Conservation (phyloP, 2,888 invertebrate genomes). For the Hirudinaria manillensis region DNA sequence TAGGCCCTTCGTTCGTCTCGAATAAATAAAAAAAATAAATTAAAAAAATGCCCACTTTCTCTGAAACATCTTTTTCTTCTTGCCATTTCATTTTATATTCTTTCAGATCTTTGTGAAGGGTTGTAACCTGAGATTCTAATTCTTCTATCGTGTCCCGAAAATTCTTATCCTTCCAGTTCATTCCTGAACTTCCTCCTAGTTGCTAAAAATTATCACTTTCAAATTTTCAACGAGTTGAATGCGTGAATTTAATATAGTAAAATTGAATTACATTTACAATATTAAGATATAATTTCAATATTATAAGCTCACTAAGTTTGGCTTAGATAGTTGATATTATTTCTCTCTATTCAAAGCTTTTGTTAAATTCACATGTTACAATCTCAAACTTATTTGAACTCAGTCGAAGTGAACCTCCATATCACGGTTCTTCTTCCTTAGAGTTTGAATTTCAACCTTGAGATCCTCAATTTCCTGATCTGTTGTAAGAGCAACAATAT, state of each 20-base stretch:
- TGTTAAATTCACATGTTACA: too few species aligned
- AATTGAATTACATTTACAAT: not conserved
- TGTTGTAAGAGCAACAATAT: constrained; percentile 34
- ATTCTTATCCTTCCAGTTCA: constrained; percentile 31
- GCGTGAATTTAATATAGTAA: not conserved
- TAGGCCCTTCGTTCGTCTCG: too few species aligned
- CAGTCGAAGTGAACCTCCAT: constrained; percentile 42
- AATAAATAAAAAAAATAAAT: not conserved
- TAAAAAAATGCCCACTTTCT: constrained; percentile 26
- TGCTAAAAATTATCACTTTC: constrained; percentile 3
- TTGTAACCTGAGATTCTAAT: constrained; percentile 47
- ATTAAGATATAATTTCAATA: too few species aligned
- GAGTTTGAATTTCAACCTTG: constrained; percentile 43
- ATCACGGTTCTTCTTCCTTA: constrained; percentile 48
- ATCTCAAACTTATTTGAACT: too few species aligned
- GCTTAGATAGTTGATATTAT: too few species aligned
- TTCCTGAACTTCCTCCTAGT: constrained; percentile 21
- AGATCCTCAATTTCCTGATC: constrained; percentile 46
- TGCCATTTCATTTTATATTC: constrained; percentile 47
- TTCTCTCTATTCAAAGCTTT: too few species aligned
- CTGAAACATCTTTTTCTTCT: constrained; percentile 43
- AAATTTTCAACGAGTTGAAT: too few species aligned
- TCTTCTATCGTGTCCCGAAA: constrained; percentile 48
- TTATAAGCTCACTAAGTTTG: too few species aligned
- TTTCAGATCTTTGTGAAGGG: constrained; percentile 45